Percentiles rank a stretch among this genome's conserved stretches.
Conservation (phyloP, 1,140 invertebrate genomes). For the Anagrus nilaparvatae region DNA sequence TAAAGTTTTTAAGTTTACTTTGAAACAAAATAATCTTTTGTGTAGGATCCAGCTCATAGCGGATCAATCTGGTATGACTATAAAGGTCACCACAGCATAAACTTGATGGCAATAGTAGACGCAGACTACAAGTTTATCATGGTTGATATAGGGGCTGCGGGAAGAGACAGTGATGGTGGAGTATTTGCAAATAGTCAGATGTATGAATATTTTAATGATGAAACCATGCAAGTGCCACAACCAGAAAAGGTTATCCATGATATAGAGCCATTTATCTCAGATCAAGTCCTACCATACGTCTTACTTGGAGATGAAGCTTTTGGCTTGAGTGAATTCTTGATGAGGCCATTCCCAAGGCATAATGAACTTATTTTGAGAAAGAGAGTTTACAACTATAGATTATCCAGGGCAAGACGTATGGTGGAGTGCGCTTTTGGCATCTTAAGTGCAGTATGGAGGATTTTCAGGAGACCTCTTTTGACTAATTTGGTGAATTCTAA, state of each 20-base stretch:
- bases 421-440: conserved; percentile 43
- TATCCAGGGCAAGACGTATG: conserved; percentile 30
- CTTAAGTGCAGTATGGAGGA: conserved; percentile 26
- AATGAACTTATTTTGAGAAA: conserved; percentile 16
- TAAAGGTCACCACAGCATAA: conserved; percentile 33
- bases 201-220: conserved; percentile 1
- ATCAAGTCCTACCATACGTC: conserved; percentile 29
- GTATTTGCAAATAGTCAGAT: conserved; percentile 8
- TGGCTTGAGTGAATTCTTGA: conserved; percentile 27
- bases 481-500: conserved; percentile 23
- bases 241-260: too few relatives aligned
- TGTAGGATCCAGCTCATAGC: conserved; percentile 20
- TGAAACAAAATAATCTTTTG: too few relatives aligned
- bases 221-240: conserved; percentile 3
- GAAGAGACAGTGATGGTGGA: conserved; percentile 18
- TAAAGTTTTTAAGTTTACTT: too few relatives aligned
- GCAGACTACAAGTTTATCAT: conserved; percentile 32
- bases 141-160: conserved; percentile 32
- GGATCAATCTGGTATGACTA: conserved; percentile 35
- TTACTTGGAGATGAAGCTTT: conserved; percentile 41
- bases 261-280: too few relatives aligned
- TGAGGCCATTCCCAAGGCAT: conserved; percentile 26
- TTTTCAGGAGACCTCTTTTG: conserved; percentile 30
- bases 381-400: conserved; percentile 38
- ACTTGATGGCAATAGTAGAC: conserved; percentile 34